Evolutionary conservation across 64 coral and sea anemone species (phyloP).

Genomic region (Catalaphyllia jardinei): DNA sequence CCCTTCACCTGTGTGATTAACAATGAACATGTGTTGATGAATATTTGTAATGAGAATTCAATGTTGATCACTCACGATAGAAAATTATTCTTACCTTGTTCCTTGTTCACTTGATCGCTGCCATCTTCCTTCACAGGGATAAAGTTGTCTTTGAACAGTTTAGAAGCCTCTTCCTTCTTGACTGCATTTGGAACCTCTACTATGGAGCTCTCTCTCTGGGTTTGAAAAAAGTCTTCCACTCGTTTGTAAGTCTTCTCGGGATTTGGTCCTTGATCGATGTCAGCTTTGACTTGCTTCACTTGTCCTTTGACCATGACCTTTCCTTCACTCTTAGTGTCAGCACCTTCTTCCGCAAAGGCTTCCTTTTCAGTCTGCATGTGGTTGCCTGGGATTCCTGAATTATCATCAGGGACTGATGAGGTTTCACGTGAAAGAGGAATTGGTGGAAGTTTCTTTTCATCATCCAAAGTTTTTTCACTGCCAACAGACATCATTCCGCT

Average conservation of each 20-base stretch:
- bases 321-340: neutral
- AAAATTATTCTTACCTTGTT: constrained; percentile 64
- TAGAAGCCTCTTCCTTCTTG: constrained; percentile 77
- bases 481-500: neutral
- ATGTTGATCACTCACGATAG: too few species aligned
- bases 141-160: constrained; percentile 88
- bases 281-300: constrained; percentile 69
- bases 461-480: neutral
- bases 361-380: constrained; percentile 36
- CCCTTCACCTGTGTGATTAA: too few species aligned
- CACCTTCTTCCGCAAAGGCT: neutral
- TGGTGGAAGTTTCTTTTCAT: constrained; percentile 11
- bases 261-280: constrained; percentile 69
- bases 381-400: constrained; percentile 16
- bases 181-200: constrained; percentile 90
- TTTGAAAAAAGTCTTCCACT: constrained; percentile 91
- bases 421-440: neutral
- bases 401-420: neutral
- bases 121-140: constrained; percentile 65
- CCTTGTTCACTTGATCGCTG: constrained; percentile 65
- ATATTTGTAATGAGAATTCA: too few species aligned
- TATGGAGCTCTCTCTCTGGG: constrained; percentile 85
- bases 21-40: too few species aligned
- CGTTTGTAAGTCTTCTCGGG: constrained; percentile 83
- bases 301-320: constrained; percentile 91